Base-by-base conservation (phyloP, 2,113 vertebrate genomes). In the Coptodon rendalli region DNA sequence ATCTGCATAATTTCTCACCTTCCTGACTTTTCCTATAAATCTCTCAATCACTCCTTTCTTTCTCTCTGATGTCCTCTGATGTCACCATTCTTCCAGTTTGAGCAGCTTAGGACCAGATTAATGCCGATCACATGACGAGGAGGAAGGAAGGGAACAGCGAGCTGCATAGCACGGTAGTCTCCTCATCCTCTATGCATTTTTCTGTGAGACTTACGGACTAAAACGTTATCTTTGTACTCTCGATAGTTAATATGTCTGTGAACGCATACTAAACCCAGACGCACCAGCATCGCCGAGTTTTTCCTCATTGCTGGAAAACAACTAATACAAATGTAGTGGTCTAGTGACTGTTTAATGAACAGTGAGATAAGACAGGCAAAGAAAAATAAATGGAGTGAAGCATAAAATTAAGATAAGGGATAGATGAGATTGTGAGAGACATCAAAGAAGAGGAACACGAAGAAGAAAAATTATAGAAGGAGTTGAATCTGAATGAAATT, bases 81-180 rank as follows among this genome's bases (percentile, higher is more conserved):
- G 81, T 85, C 27, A 34, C 40, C 19, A 12, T n/a, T 84, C 52
- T 84, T 27, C 11, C 11, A 31, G 76, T 71, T 36, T 10, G 6
- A 56, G 48, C 54, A 9, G 54, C 86, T 87, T 38, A 12, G 76
- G 13, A 57, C 9, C 73, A 87, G 86, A 88, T 91, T 87, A 91
- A 82, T 56, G 52, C 57, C 3, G 13, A 87, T 90, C 54, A 66
- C 89, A 82, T 7, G 17, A 54, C 12, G 13, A 36, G 59, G 34
- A 57, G 19, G 66, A 57, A 27, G 43, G 22, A 66, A 43, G 54
- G 73, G n/a, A 31, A 45, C 29, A 12, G 63, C 1, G 7, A 68
- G 57, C 17, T 6, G 16, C 27, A 10, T 6, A 52, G 38, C 27
- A 78, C 8, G 7, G 40, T 56, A 43, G 19, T 78, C 27, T 31